phyloP scores from a whole-genome alignment of 2,113 vertebrate genomes.

The Ammodytes marinus region DNA sequence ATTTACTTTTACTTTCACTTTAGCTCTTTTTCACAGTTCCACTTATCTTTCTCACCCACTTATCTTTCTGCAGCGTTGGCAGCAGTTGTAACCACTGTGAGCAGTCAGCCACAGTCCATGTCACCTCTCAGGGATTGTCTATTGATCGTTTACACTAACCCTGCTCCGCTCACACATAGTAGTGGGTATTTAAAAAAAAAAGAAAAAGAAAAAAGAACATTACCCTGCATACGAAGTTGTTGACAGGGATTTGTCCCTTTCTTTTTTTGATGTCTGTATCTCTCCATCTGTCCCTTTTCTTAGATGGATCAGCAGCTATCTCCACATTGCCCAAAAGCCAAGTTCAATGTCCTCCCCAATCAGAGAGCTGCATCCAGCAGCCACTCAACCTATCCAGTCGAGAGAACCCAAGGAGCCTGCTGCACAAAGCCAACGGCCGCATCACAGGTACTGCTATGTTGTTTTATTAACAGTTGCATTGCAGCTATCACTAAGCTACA shows the following conservation, averaged over 20 bases:
- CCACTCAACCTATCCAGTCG: slow-evolving; percentile 84
- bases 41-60: slow-evolving; percentile 46
- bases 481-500: background rate
- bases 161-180: slow-evolving; percentile 14
- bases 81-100: slow-evolving; percentile 3
- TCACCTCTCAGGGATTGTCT: slow-evolving; percentile 22
- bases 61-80: background rate
- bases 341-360: slow-evolving; percentile 1
- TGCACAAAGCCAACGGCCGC: slow-evolving; percentile 77
- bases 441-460: slow-evolving; percentile 76
- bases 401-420: slow-evolving; percentile 44
- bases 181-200: slow-evolving; percentile 43
- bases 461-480: background rate
- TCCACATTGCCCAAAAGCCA: background rate
- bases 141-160: background rate
- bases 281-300: background rate
- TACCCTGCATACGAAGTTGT: background rate
- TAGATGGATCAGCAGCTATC: slow-evolving; percentile 19
- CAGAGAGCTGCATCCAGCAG: slow-evolving; percentile 53
- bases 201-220: background rate
- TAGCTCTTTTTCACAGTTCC: slow-evolving; percentile 50
- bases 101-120: background rate
- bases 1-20: slow-evolving; percentile 74
- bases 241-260: background rate
- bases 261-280: background rate